Conservation (phyloP, 2,113 vertebrate species). For the Sclerurus mexicanus region DNA sequence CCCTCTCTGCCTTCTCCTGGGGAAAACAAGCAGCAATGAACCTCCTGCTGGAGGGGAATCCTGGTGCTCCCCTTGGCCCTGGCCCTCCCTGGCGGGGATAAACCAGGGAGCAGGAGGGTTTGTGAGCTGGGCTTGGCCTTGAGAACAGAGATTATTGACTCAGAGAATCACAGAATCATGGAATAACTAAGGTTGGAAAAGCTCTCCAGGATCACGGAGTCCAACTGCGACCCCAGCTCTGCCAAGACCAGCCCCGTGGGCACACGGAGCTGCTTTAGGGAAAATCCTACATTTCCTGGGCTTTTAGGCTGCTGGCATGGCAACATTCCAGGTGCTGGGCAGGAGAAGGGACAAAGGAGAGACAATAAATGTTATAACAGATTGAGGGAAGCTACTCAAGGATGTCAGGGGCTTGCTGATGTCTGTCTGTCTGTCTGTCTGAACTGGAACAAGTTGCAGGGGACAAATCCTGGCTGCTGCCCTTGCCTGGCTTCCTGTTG, state of each 20-base stretch:
- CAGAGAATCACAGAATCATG: background rate
- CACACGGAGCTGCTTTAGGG: background rate
- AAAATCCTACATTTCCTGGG: accelerated
- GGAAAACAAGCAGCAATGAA: background rate
- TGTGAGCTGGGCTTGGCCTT: background rate
- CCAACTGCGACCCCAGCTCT: background rate
- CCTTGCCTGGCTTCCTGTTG: accelerated
- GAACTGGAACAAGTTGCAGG: background rate
- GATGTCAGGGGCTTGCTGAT: background rate
- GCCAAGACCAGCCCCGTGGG: background rate
- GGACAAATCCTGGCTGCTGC: background rate
- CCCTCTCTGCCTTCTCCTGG: background rate
- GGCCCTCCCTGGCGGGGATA: background rate
- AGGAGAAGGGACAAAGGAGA: background rate
- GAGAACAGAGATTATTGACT: background rate
- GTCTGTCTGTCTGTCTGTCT: background rate
- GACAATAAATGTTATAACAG: background rate
- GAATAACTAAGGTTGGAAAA: background rate
- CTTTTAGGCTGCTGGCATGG: background rate
- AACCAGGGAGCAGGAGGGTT: background rate
- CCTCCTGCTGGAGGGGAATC: no score
- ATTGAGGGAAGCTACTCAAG: background rate
- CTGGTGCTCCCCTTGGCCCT: background rate
- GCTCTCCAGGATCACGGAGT: background rate
- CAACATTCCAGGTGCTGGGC: no score